These are phyloP conservation scores for Solenopsis fugax DNA, from an alignment of 1,140 invertebrate species.

Conservation along the genomic window DNA sequence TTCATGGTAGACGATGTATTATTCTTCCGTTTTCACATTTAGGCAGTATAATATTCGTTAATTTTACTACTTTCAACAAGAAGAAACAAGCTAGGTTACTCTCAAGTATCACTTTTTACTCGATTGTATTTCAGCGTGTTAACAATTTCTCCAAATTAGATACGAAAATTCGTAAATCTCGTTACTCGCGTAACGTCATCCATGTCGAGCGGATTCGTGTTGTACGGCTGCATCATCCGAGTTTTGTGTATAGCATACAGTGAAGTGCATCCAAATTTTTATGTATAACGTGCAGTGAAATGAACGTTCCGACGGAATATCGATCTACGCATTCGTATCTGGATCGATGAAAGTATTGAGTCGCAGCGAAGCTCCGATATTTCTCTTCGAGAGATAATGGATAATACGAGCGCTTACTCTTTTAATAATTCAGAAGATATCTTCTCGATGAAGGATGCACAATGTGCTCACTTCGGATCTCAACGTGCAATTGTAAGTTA, in stretches of 20 bases:
- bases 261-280: no score
- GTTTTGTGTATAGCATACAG: no score
- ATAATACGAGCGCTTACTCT: background rate
- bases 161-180: background rate
- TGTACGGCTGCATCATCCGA: no score
- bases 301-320: no score
- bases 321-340: no score
- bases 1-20: conserved; percentile 17
- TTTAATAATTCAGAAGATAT: conserved; percentile 25
- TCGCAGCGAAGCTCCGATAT: background rate
- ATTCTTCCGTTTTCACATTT: background rate
- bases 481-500: background rate
- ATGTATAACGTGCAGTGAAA: no score
- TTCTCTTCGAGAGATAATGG: conserved; percentile 1
- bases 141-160: background rate
- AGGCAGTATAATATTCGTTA: conserved; percentile 2
- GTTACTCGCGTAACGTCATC: background rate
- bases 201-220: no score
- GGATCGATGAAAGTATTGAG: background rate
- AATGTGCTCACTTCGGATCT: background rate
- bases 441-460: background rate
- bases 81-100: background rate
- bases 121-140: background rate
- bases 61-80: background rate
- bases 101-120: background rate